Evolutionary conservation across 2,888 invertebrate genomes (phyloP), one percentile per base, ranked within the genome.

Genomic region (Podotricha telesiphe): DNA sequence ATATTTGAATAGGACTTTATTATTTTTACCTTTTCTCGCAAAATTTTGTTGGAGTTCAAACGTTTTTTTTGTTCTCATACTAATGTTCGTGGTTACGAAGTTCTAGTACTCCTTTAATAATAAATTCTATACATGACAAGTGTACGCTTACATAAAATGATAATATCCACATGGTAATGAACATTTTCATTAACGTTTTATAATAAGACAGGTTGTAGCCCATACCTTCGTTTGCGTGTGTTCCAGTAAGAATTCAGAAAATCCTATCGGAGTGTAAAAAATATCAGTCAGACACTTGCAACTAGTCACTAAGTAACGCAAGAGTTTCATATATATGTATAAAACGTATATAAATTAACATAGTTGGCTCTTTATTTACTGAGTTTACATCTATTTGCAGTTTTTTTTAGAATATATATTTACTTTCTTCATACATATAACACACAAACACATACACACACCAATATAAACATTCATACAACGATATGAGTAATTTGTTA

Each of bases 1-100:
- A 55, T 55, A 55, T 55, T 55, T 55, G 55, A 34, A 55, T 55
- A 55, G 55, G 34, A 53, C 34, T 34, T 55, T 55, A 37, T 55
- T 55, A 55, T 34, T 55, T 55, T 55, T 55, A 55, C 17, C 55
- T 55, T 55, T 55, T 11, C 34, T 19, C 34, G 11, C 17, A 17
- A 34, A 34, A 55, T 17, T 17, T 17, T 34, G 17, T 34, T 55
- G 17, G 34, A 34, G 4, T 11, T 17, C 28, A 55, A 37, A 55
- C 6, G 17, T 53, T 34, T 53, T 51, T 28, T 53, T 10, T 10
- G 28, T 53, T 34, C 34, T 53, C 53, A 0, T 55, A 17, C 11
- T 10, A 45, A 45, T 42, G 2, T 22, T 11, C n/a, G 15, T n/a
- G 22, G 22, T 34, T 34, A 42, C 1, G 15, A 45, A 22, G 22